Evolutionary conservation across 2,797 vertebrate species (phyloP), one percentile per base, ranked within the genome.

Genomic region (Graptemys geographica): DNA sequence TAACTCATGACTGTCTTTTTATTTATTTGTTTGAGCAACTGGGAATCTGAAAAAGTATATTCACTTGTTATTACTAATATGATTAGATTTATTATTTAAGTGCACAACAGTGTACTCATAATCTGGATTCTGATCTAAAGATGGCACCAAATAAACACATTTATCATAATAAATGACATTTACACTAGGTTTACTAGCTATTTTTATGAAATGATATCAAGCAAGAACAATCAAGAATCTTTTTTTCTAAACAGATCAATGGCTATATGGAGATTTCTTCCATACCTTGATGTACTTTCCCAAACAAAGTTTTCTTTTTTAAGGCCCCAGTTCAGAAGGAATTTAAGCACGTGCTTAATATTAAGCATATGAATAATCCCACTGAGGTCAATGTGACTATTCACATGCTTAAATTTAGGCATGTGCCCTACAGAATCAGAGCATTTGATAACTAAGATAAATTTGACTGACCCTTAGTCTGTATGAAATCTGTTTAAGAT

Each of bases 1-100:
- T 87, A 96, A 96, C 96, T 95, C 91, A 89, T 93, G 81, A 78
- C 56, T 47, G 23, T 28, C 37, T 44, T 47, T 47, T 47, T 76
- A 47, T 49, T 31, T 49, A 28, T 76, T 76, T 69, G 19, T 41
- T 21, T 72, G n/a, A 72, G 44, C 74, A 78, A 78, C 27, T 78
- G 74, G 41, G 13, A 49, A 78, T 49, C 25, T 44, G 27, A 9
- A 78, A 76, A 76, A 6, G 11, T 76, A 25, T 44, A 47, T 76
- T 76, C 28, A 47, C 27, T 47, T 28, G 27, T 78, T 49, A 16
- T 62, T 62, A 8, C 13, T 31, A 62, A 15, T 31, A 11, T 49
- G 41, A 28, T 78, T 78, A 13, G 25, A 25, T 78, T 27, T 47
- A 47, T 76, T 76, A 28, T 76, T 69, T 47, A 76, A 47, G 12